Percentiles rank a stretch among this genome's conserved stretches.
Evolutionary conservation across 2,113 vertebrate genomes (phyloP).

Genomic region (Mesoclemmys tuberculata): DNA sequence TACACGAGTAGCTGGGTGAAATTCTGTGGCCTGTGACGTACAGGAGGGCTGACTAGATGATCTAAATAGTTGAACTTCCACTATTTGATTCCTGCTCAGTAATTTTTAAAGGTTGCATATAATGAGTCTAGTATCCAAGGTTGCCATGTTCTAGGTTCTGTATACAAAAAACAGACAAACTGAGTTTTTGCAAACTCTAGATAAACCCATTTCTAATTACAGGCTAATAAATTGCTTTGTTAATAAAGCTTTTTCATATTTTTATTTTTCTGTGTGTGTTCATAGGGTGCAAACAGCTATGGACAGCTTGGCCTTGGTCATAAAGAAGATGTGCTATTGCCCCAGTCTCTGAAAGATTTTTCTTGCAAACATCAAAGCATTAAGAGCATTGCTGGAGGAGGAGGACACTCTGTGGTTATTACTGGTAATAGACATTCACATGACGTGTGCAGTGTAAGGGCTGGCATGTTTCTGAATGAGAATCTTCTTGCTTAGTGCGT

Average conservation of each 20-base stretch:
- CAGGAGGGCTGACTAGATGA: no score
- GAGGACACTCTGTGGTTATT: conserved; percentile 87
- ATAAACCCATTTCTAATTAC: not conserved
- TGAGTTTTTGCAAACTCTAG: accelerated
- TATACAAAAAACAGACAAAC: not conserved
- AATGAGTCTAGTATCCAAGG: not conserved
- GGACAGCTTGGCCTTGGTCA: conserved; percentile 92
- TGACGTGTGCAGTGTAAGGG: not conserved
- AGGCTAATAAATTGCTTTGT: not conserved
- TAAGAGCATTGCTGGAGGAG: conserved; percentile 84
- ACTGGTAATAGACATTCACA: conserved; percentile 79
- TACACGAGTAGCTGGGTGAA: no score
- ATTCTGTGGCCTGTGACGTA: no score
- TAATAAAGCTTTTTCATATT: not conserved
- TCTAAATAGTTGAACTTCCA: not conserved
- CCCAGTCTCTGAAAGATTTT: conserved; percentile 75
- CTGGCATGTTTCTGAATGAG: not conserved
- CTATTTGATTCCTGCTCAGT: not conserved
- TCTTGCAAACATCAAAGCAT: conserved; percentile 57
- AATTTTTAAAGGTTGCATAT: not conserved
- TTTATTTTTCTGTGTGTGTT: not conserved
- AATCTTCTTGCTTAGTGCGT: not conserved
- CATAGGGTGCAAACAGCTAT: conserved; percentile 93
- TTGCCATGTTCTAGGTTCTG: not conserved
- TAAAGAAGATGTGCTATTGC: conserved; percentile 83